A percentile compares a stretch with the other conserved stretches of the same genome.
Evolutionary conservation across 2,797 vertebrate genomes (phyloP).

Genomic region (Diglossa cyanea): DNA sequence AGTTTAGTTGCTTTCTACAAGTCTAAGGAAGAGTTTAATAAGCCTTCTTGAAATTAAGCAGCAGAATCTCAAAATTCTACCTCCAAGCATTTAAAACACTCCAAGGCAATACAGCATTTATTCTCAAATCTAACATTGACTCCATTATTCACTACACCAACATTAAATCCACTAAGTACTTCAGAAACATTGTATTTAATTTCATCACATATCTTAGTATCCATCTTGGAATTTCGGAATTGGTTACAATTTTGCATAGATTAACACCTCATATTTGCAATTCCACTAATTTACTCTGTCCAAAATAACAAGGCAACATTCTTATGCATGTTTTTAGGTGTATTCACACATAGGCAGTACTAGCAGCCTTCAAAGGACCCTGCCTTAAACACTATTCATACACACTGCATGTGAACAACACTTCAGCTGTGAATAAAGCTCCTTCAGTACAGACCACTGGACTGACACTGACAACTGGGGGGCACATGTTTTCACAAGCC

Average conservation of each 20-base stretch:
- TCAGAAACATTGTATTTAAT: background rate
- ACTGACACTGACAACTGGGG: background rate
- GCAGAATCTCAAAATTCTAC: background rate
- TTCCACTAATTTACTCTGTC: background rate
- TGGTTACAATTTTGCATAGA: background rate
- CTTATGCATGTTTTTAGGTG: background rate
- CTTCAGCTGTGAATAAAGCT: background rate
- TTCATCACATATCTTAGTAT: background rate
- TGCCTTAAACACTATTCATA: background rate
- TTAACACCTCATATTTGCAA: background rate
- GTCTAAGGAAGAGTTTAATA: background rate
- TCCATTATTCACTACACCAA: background rate
- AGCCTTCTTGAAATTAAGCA: background rate
- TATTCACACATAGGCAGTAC: background rate
- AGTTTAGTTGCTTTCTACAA: background rate
- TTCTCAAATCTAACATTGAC: background rate
- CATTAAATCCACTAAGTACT: background rate
- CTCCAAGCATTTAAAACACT: background rate
- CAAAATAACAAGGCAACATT: background rate
- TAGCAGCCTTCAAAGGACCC: background rate
- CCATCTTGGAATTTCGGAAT: background rate
- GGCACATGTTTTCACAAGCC: accelerated
- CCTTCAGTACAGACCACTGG: background rate
- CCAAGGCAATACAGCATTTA: background rate
- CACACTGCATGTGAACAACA: background rate